Conservation (phyloP, 1,140 invertebrate genomes). For the Harpegnathos saltator region DNA sequence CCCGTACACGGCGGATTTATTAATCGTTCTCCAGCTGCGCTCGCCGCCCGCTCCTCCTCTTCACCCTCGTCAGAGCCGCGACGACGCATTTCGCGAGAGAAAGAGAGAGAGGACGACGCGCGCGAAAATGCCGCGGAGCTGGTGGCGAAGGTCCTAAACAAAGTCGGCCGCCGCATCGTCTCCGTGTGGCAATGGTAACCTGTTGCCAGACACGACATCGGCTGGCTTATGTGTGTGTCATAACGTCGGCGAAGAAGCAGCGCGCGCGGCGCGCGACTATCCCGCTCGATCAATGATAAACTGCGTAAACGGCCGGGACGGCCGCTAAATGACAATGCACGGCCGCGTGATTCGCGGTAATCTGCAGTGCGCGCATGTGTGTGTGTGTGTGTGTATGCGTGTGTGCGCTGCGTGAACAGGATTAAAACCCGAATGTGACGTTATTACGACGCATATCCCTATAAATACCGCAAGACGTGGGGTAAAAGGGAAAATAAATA, state of each 20-base stretch:
- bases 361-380: background rate
- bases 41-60: no score
- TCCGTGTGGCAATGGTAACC: constrained; percentile 30
- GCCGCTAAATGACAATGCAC: constrained; percentile 6
- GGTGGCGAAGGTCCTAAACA: no score
- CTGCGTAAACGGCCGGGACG: background rate
- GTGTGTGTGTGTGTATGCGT: no score
- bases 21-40: no score
- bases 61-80: background rate
- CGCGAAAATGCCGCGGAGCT: no score
- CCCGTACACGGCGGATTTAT: no score
- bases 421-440: no score
- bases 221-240: background rate
- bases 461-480: constrained; percentile 27
- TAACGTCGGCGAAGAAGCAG: constrained; percentile 10
- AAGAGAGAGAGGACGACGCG: background rate
- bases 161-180: constrained; percentile 17
- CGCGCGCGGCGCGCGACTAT: background rate
- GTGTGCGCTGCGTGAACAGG: no score
- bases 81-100: background rate
- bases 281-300: constrained; percentile 46
- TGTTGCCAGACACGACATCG: constrained; percentile 39
- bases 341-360: background rate
- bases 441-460: background rate
- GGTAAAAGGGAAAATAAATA: no score